Evolutionary conservation across 2,113 vertebrate genomes (phyloP), one percentile per base, ranked within the genome.

Genomic region (Edolisoma coerulescens): DNA sequence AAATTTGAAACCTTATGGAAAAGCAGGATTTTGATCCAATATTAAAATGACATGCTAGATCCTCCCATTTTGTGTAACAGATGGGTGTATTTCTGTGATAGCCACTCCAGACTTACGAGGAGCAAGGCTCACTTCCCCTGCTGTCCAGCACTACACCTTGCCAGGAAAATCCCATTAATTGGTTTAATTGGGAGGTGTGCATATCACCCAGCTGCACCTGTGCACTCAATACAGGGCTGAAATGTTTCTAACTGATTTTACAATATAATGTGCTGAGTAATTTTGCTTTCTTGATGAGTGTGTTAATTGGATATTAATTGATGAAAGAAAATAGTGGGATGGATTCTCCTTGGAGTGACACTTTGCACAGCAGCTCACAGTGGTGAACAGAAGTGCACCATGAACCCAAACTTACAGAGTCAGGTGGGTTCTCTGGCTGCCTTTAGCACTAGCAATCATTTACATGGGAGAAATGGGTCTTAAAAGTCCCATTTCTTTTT

Each of bases 271-370:
- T 24, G 33, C 47, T 9, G 54, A 61, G 64, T 89, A 74, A 95
- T 81, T 95, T 70, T 92, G 82, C 82, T 91, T 84, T 96, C 59
- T 53, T 77, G 28, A 78, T 70, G 69, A 82, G 52, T 90, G 49
- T 84, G 90, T 97, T 97, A 90, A 97, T 96, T 95, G 93, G 95
- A 61, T 57, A 41, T 97, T 96, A 96, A 98, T 98, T 97, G 80
- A 84, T 91, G 82, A 87, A 94, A 97, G 93, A 95, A 96, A 97
- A 96, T 81, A 71, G 32, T 0, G 84, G 91, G 79, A 41, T 69
- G 93, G 87, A 79, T 96, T 92, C 95, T 96, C 90, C 93, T 84
- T 74, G 37, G 90, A 14, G 79, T 93, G 61, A 45, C 5, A 12
- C 94, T 80, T 95, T 77, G 91, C 81, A 81, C 91, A 84, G 61